Percentiles rank a stretch among this genome's conserved stretches.
Evolutionary conservation across 2,113 vertebrate species (phyloP).

Genomic region (Agapornis roseicollis): DNA sequence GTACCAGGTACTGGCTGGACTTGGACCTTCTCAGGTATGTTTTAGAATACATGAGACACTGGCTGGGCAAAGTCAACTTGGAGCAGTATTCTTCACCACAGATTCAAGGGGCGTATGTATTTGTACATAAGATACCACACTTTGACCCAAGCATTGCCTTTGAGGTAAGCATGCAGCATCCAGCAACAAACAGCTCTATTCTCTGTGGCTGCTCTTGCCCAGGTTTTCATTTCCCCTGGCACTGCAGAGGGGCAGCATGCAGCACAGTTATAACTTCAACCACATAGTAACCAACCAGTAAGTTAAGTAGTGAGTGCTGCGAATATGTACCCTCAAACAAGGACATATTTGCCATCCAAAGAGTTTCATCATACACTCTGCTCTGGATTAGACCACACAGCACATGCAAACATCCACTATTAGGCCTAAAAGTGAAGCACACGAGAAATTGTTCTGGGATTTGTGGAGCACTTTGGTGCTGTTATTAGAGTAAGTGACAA

Average conservation of each 20-base stretch:
- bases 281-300: not conserved
- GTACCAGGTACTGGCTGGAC: constrained; percentile 80
- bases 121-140: constrained; percentile 76
- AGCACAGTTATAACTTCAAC: not conserved
- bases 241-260: not conserved
- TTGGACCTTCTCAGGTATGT: constrained; percentile 74
- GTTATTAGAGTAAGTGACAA: not conserved
- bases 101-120: constrained; percentile 82
- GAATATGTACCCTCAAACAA: not conserved
- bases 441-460: not conserved
- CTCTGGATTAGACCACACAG: not conserved
- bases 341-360: not conserved
- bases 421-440: not conserved
- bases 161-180: constrained; percentile 65
- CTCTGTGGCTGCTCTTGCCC: not conserved
- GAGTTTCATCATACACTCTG: not conserved
- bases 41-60: constrained; percentile 84
- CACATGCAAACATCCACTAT: not conserved
- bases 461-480: not conserved
- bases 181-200: not conserved
- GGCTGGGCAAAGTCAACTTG: constrained; percentile 85
- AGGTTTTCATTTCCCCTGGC: not conserved
- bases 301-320: not conserved
- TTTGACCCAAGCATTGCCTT: constrained; percentile 73
- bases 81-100: constrained; percentile 80